Conservation (phyloP, 2,888 invertebrate genomes). For the Unio pictorum region DNA sequence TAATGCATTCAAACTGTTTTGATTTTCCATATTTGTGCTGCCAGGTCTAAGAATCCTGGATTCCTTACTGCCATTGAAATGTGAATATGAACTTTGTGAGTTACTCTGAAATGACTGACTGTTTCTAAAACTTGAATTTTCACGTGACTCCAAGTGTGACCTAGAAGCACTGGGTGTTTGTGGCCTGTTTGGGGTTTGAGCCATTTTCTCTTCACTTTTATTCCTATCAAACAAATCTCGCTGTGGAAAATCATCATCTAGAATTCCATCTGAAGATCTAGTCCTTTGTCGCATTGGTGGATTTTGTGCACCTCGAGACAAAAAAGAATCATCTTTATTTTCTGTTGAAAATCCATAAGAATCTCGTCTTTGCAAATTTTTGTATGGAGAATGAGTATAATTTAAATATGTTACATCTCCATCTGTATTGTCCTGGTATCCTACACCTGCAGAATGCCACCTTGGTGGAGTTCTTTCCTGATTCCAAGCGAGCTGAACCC, state of each 20-base stretch:
- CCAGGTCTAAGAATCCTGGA: too few relatives aligned
- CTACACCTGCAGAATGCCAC: too few relatives aligned
- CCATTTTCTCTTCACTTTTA: slow-evolving; percentile 17
- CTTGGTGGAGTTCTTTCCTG: too few relatives aligned
- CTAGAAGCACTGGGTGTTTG: slow-evolving; percentile 8
- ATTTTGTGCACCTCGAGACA: slow-evolving; percentile 23
- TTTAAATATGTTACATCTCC: background rate
- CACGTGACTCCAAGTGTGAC: slow-evolving; percentile 22
- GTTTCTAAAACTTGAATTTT: slow-evolving; percentile 13
- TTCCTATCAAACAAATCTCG: slow-evolving; percentile 10
- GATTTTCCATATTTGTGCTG: too few relatives aligned
- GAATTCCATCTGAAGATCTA: slow-evolving; percentile 26
- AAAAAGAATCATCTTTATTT: slow-evolving; percentile 18
- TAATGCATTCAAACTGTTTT: too few relatives aligned
- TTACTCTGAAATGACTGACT: background rate
- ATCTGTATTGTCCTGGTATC: too few relatives aligned
- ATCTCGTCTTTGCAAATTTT: slow-evolving; percentile 18
- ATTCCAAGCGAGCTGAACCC: too few relatives aligned
- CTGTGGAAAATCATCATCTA: slow-evolving; percentile 17
- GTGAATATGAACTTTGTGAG: too few relatives aligned
- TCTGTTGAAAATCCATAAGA: slow-evolving; percentile 27
- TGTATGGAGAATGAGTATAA: slow-evolving; percentile 2
- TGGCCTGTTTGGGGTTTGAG: slow-evolving; percentile 3
- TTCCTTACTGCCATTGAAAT: too few relatives aligned
- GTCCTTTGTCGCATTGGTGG: slow-evolving; percentile 18